Percentiles rank a stretch among this genome's conserved stretches.
Evolutionary conservation across 2,797 vertebrate genomes (phyloP).

Genomic region (Chlorospingus semifuscus): DNA sequence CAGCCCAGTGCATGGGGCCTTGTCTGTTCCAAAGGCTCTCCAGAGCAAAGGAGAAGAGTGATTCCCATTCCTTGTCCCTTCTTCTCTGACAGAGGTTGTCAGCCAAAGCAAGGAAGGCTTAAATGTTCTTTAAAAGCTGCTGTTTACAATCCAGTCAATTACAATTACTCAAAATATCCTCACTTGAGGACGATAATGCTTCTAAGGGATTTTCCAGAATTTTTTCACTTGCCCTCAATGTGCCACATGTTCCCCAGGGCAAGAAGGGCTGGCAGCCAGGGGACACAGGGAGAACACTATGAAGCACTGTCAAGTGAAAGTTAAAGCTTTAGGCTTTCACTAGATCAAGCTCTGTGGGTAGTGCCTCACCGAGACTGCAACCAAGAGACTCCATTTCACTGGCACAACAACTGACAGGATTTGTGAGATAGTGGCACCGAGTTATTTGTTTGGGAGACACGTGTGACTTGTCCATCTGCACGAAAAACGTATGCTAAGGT

Average conservation of each 20-base stretch:
- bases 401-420: background rate
- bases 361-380: accelerated
- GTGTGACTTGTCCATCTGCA: background rate
- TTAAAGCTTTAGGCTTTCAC: background rate
- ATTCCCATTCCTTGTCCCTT: background rate
- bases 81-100: background rate
- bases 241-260: background rate
- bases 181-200: background rate
- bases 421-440: accelerated
- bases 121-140: background rate
- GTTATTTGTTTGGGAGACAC: background rate
- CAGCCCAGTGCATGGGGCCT: accelerated
- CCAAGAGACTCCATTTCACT: background rate
- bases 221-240: background rate
- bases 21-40: accelerated
- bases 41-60: accelerated
- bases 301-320: background rate
- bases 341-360: background rate
- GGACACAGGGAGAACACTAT: accelerated
- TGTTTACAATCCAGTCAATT: background rate
- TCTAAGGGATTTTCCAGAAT: background rate
- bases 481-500: background rate
- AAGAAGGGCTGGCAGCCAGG: background rate
- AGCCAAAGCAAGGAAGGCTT: background rate
- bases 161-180: background rate